Evolutionary conservation across 2,888 invertebrate species (phyloP).

Genomic region (Cantharis rufa): DNA sequence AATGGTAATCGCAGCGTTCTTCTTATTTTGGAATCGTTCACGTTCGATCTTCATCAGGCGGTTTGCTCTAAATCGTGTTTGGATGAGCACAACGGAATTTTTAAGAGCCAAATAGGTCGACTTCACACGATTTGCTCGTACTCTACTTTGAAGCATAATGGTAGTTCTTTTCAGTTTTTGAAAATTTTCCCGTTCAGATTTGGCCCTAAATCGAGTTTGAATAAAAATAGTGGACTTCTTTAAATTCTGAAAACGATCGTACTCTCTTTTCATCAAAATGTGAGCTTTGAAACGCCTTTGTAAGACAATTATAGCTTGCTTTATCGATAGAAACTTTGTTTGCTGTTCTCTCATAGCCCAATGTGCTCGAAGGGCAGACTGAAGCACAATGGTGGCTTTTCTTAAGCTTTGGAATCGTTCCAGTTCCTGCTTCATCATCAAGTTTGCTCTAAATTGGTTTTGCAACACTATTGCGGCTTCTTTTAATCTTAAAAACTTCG

Average conservation of each 20-base stretch:
- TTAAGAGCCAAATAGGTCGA: conserved; percentile 43
- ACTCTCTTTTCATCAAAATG: conserved; percentile 20
- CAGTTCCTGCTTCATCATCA: conserved; percentile 52
- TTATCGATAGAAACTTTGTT: conserved; percentile 44
- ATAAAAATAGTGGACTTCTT: conserved; percentile 38
- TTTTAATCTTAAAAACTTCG: conserved; percentile 38
- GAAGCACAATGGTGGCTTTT: conserved; percentile 56
- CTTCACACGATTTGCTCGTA: conserved; percentile 47
- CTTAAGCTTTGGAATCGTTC: conserved; percentile 52
- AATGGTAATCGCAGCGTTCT: conserved; percentile 40
- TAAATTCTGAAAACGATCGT: conserved; percentile 28
- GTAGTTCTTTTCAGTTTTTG: conserved; percentile 47
- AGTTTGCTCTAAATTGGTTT: conserved; percentile 43
- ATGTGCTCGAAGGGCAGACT: conserved; percentile 50
- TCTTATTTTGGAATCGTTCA: not conserved
- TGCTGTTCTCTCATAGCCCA: conserved; percentile 37
- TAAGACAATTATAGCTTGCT: not conserved
- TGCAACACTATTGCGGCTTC: conserved; percentile 44
- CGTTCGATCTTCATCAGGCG: not conserved
- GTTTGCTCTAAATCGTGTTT: conserved; percentile 2
- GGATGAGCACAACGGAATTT: conserved; percentile 41
- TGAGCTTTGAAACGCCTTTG: conserved; percentile 28
- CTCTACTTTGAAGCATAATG: conserved; percentile 55
- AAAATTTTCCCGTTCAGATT: conserved; percentile 47
- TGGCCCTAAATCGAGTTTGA: conserved; percentile 56